Evolutionary conservation across 1,140 invertebrate species (phyloP), one percentile per base, ranked within the genome.

Genomic region (Bombus consobrinus): DNA sequence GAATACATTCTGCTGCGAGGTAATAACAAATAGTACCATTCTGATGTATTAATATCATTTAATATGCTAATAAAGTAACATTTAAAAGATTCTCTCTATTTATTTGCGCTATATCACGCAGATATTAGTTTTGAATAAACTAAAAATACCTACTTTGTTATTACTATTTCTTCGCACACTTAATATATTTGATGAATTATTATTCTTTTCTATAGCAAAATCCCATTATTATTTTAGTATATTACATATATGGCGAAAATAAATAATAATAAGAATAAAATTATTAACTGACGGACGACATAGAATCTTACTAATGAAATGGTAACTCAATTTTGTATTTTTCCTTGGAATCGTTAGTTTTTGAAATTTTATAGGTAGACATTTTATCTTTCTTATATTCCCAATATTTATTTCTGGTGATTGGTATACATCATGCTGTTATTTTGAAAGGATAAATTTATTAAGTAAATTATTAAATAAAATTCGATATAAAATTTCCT

Each of bases 1-100:
- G 43, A 81, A 13, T 74, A 62, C 12, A 62, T 81, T 81, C 53
- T 81, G 73, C 39, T 74, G 28, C 22, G 22, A 32, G 34, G 22
- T 37, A 74, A 43, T 41, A 25, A 59, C 12, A 68, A 72, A 59
- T 43, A 18, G 34, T 34, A 73, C 10, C 43, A 80, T 8, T 69
- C n/a, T 3, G 0, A 18, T 22, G 9, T 0, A 12, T 22, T 13
- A 37, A 34, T 37, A 68, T 37, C 37, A 3, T 68, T 37, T 25
- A 37, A 68, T 37, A 25, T 25, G 9, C 1, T 12, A 25, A 25
- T 37, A 37, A 68, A 53, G n/a, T 18, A 39, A 13, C 12, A n/a
- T 13, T n/a, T 1, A 13, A n/a, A 62, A 62, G n/a, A 62, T 62
- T 62, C 12, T n/a, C 59, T 62, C 1, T n/a, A n/a, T 62, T 1